phyloP scores from a whole-genome alignment of 1,140 invertebrate species.

The Phenacoccus solenopsis region DNA sequence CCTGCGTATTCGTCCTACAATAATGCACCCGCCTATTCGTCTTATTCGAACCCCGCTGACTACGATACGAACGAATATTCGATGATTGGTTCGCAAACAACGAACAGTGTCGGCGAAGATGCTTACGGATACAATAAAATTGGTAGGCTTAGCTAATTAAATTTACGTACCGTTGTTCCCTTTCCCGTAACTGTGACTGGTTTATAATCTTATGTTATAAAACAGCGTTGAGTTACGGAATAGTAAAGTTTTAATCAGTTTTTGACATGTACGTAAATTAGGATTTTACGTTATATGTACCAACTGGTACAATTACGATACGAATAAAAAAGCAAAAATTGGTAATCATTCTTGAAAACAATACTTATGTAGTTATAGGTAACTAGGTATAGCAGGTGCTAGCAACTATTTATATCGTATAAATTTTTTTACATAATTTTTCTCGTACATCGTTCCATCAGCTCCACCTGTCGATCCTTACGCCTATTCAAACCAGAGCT shows the following conservation, averaged over 20 bases:
- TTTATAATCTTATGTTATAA: background rate
- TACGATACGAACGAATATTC: background rate
- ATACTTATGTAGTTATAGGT: too few species aligned
- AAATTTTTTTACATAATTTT: too few species aligned
- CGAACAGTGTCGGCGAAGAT: too few species aligned
- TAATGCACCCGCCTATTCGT: background rate
- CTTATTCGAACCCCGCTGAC: background rate
- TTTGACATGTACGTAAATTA: background rate
- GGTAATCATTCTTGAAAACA: too few species aligned
- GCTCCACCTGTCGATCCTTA: background rate
- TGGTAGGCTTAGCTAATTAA: too few species aligned
- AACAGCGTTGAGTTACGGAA: background rate
- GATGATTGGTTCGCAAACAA: too few species aligned
- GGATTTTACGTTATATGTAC: background rate
- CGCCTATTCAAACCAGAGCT: background rate
- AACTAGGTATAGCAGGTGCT: too few species aligned
- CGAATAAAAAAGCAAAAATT: too few species aligned
- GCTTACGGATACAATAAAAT: too few species aligned
- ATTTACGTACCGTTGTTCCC: too few species aligned
- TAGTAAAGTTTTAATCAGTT: background rate
- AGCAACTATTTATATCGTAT: too few species aligned
- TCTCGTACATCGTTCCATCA: background rate
- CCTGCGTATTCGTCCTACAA: background rate
- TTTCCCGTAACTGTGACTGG: background rate
- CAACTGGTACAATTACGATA: background rate